Conservation (phyloP, 1,140 invertebrate genomes). For the Eciton burchellii region DNA sequence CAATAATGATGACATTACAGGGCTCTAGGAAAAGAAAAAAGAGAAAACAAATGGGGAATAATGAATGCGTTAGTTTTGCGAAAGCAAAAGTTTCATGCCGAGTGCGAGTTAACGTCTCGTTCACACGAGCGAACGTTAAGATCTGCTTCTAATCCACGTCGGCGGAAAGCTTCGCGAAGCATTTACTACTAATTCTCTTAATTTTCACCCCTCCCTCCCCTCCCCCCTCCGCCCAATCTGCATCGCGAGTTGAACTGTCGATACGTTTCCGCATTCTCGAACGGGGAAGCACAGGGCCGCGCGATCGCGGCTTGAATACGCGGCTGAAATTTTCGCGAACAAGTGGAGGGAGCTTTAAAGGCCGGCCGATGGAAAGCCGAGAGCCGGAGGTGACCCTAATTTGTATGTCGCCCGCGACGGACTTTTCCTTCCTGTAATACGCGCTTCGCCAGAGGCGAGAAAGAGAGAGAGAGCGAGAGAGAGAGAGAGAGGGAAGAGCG, state of each 20-base stretch:
- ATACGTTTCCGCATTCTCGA: no score
- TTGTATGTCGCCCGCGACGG: constrained; percentile 32
- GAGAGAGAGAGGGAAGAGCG: neutral
- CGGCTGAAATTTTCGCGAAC: no score
- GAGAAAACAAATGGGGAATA: constrained; percentile 1
- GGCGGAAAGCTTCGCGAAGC: no score
- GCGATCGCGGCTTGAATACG: no score
- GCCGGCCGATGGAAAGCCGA: constrained; percentile 38
- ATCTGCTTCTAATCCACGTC: neutral
- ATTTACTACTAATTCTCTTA: no score
- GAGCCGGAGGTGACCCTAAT: constrained; percentile 48
- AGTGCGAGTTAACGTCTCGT: no score
- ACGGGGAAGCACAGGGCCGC: no score
- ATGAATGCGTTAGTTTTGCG: constrained; percentile 2
- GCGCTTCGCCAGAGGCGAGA: constrained; percentile 13
- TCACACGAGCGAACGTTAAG: no score
- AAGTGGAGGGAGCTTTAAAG: constrained; percentile 31
- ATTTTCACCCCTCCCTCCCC: no score
- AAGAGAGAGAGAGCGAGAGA: neutral
- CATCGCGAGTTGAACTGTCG: no score
- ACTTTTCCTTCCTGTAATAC: constrained; percentile 55
- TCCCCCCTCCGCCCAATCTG: no score
- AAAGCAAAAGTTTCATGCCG: neutral
- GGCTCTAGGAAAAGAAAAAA: constrained; percentile 12
- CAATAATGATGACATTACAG: neutral